A percentile compares a stretch with the other conserved stretches of the same genome.
These are phyloP conservation scores for Philaethria dido DNA, from an alignment of 2,888 invertebrate species.

Conservation along the genomic window DNA sequence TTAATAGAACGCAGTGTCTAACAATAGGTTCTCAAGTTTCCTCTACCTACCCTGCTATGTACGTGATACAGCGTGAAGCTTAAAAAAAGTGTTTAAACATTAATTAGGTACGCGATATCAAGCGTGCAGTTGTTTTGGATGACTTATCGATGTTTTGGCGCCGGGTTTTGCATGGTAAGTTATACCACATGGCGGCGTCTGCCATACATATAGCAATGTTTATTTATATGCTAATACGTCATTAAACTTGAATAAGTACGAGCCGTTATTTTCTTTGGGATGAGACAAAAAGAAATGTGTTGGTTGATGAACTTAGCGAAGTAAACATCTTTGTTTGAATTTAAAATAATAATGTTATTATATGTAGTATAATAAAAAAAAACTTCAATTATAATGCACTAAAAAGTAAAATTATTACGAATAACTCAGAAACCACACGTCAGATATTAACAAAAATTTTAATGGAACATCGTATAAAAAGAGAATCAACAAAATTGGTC, in stretches of 20 bases:
- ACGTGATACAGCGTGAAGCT: too few relatives aligned
- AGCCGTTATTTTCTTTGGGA: slow-evolving; percentile 10
- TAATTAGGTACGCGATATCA: not conserved
- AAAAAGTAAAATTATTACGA: too few relatives aligned
- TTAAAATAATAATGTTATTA: not conserved
- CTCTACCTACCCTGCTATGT: too few relatives aligned
- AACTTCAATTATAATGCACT: too few relatives aligned
- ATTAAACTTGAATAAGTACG: slow-evolving; percentile 16
- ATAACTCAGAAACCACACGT: too few relatives aligned
- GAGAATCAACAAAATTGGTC: too few relatives aligned
- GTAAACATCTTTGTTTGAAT: not conserved
- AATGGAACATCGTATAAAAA: too few relatives aligned
- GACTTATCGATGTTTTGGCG: slow-evolving; percentile 27
- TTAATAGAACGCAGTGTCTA: too few relatives aligned
- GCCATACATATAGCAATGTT: slow-evolving; percentile 4
- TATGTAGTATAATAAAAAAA: not conserved
- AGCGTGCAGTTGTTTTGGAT: not conserved
- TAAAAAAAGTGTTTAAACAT: too few relatives aligned
- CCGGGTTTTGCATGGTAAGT: slow-evolving; percentile 25
- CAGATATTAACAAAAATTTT: too few relatives aligned
- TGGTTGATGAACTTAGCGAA: not conserved
- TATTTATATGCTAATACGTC: slow-evolving; percentile 24
- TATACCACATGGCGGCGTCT: slow-evolving; percentile 30
- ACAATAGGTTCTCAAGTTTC: too few relatives aligned
- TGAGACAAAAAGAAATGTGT: slow-evolving; percentile 3